Evolutionary conservation across 1,140 invertebrate species (phyloP).

Genomic region (Rhizoglyphus robini): DNA sequence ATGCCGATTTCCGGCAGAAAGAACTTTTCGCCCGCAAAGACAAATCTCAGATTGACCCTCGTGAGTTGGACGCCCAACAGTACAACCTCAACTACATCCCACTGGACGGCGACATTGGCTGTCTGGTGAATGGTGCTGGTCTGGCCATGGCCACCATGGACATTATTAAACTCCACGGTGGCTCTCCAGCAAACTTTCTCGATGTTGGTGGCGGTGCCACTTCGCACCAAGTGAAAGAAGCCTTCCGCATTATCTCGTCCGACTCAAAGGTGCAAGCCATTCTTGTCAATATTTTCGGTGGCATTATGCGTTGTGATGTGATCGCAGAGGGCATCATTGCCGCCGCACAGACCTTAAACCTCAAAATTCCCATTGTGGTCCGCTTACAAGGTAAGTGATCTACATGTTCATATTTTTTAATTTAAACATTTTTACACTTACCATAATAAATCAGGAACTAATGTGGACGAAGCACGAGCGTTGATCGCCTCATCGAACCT

Average conservation of each 20-base stretch:
- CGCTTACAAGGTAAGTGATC: slow-evolving; percentile 54
- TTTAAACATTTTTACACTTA: neutral
- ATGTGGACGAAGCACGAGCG: slow-evolving; percentile 84
- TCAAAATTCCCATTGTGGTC: slow-evolving; percentile 77
- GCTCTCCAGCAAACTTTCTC: slow-evolving; percentile 85
- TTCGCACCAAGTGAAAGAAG: slow-evolving; percentile 65
- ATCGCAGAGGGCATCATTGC: slow-evolving; percentile 84
- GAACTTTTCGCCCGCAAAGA: slow-evolving; percentile 73
- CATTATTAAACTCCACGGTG: slow-evolving; percentile 84
- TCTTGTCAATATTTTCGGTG: slow-evolving; percentile 52
- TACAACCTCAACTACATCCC: slow-evolving; percentile 92
- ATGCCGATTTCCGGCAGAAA: slow-evolving; percentile 85
- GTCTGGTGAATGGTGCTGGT: slow-evolving; percentile 81
- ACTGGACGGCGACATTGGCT: slow-evolving; percentile 63
- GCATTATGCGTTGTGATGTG: slow-evolving; percentile 90
- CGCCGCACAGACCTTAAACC: slow-evolving; percentile 63
- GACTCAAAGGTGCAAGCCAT: slow-evolving; percentile 49
- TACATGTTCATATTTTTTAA: neutral
- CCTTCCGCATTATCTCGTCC: slow-evolving; percentile 80
- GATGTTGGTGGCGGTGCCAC: slow-evolving; percentile 93
- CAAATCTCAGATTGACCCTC: slow-evolving; percentile 78
- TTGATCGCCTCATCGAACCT: slow-evolving; percentile 68
- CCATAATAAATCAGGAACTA: slow-evolving; percentile 53
- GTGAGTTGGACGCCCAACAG: slow-evolving; percentile 83
- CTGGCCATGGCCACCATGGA: slow-evolving; percentile 99